A percentile compares a stretch with the other conserved stretches of the same genome.
phyloP scores from a whole-genome alignment of 2,888 invertebrate genomes.

The Hymenopus coronatus region DNA sequence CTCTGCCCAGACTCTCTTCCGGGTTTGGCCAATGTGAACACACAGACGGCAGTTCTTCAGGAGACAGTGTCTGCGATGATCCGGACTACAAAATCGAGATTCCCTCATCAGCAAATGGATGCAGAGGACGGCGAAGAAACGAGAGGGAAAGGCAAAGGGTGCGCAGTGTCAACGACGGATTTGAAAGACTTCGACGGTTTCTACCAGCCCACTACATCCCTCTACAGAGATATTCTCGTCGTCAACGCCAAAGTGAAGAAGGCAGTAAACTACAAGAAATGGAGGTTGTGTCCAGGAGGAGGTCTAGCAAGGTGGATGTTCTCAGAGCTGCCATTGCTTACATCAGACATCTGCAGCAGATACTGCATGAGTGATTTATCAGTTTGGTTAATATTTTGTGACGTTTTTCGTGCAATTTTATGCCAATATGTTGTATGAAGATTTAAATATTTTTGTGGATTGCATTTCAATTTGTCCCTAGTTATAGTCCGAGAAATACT shows the following conservation, averaged over 20 bases:
- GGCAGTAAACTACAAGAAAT: background rate
- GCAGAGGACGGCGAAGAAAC: constrained; percentile 32
- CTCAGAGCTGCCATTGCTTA: constrained; percentile 36
- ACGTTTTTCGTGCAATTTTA: too few relatives aligned
- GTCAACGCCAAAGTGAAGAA: background rate
- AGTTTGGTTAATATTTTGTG: too few relatives aligned
- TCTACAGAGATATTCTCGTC: background rate
- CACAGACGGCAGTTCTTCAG: background rate
- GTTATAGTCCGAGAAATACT: too few relatives aligned
- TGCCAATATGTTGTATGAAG: too few relatives aligned
- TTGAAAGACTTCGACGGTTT: constrained; percentile 36
- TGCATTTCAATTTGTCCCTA: too few relatives aligned
- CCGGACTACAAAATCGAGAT: background rate
- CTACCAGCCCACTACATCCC: constrained; percentile 17
- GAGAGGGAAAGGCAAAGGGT: constrained; percentile 37
- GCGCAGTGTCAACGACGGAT: constrained; percentile 38
- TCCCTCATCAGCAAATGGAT: background rate
- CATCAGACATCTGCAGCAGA: constrained; percentile 30
- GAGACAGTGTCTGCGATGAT: background rate
- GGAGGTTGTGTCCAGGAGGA: constrained; percentile 10
- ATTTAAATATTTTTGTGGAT: too few relatives aligned
- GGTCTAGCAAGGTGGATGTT: constrained; percentile 38
- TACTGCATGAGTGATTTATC: background rate
- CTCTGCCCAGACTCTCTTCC: background rate
- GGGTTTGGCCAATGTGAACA: background rate